Percentiles rank a stretch among this genome's conserved stretches.
phyloP scores from a whole-genome alignment of 2,797 vertebrate species.

The Falco cherrug region DNA sequence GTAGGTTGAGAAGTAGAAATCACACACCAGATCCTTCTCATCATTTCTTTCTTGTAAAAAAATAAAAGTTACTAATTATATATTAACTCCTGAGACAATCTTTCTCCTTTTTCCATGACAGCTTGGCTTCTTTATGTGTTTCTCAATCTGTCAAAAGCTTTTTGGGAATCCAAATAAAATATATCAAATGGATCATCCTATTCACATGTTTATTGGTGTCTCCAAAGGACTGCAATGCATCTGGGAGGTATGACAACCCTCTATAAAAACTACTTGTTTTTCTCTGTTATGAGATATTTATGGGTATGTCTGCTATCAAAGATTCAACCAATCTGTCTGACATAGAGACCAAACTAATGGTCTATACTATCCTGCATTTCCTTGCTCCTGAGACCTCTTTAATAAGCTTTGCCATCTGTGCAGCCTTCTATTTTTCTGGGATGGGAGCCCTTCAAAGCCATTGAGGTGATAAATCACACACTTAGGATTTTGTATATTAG shows the following conservation, averaged over 20 bases:
- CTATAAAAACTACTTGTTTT: background rate
- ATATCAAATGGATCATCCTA: background rate
- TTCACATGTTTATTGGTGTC: background rate
- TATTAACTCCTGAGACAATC: background rate
- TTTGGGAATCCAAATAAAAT: background rate
- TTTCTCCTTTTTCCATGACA: background rate
- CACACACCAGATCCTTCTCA: background rate
- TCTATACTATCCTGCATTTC: background rate
- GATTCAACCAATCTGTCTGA: background rate
- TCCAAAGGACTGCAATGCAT: background rate
- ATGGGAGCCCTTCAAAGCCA: background rate
- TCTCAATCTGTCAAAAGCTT: background rate
- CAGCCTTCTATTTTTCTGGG: background rate
- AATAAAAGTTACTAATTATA: background rate
- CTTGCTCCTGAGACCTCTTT: background rate
- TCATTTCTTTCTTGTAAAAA: background rate
- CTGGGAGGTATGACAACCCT: background rate
- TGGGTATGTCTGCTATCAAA: background rate
- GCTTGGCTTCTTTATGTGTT: background rate
- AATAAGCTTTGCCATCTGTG: background rate
- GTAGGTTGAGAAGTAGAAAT: background rate
- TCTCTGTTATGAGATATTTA: background rate
- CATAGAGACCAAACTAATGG: background rate
- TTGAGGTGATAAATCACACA: conserved; percentile 19
- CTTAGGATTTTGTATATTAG: conserved; percentile 10